Evolutionary conservation across 2,113 vertebrate genomes (phyloP), one percentile per base, ranked within the genome.

Genomic region (Atlantisia rogersi): DNA sequence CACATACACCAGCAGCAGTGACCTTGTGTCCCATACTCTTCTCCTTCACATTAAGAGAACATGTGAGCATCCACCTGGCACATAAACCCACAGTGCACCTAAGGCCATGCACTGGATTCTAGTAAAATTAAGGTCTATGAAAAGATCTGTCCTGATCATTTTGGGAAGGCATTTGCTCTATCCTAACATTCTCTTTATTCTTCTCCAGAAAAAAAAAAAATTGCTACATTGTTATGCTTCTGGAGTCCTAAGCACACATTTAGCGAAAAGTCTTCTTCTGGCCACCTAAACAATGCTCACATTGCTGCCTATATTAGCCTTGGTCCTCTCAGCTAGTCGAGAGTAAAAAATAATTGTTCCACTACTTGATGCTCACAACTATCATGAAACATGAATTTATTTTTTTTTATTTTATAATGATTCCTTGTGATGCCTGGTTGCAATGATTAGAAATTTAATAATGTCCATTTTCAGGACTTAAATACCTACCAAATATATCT

Each of bases 251-350:
- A 70, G 11, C 50, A 22, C 29, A 24, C 13, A 14, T 0, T 15
- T 12, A 67, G 75, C 40, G 19, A 31, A 31, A 75, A 16, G 9
- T 32, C 48, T 59, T 39, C 18, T 58, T 56, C 16, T 71, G 67
- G 21, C 2, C 26, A 35, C 11, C 3, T 20, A 63, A 20, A 48
- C 10, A 32, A 65, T 7, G 4, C 16, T 53, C 2, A 0, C 37
- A 5, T 56, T 46, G 16, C 8, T 79, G 19, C 22, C 8, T 56
- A 8, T 46, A 29, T 70, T 53, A 37, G 15, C 10, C 3, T 53
- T 67, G 56, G 20, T 18, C 10, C 7, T 78, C 37, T 70, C n/a
- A 90, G 20, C 6, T 53, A 52, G 10, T 74, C 15, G 25, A 64
- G 13, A 73, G 3, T 17, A 55, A 56, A 71, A 19, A 87, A 53